Evolutionary conservation across 2,888 invertebrate genomes (phyloP).

Genomic region (Kuschelorhynchus macadamiae): DNA sequence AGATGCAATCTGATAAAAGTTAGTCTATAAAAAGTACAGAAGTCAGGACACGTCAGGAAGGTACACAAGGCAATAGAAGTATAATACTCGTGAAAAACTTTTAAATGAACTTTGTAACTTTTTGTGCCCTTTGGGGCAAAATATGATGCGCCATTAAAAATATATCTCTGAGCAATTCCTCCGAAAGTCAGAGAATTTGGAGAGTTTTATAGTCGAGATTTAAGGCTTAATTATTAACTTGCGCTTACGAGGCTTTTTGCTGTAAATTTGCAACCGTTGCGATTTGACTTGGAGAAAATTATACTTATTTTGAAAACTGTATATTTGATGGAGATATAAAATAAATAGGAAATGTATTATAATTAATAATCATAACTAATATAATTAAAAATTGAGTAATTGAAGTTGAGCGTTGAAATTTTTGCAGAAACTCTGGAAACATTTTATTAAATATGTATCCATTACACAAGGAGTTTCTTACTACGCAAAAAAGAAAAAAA

Average conservation of each 20-base stretch:
- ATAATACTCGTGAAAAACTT: constrained; percentile 40
- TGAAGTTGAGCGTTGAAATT: too few relatives aligned
- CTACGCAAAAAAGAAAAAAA: too few relatives aligned
- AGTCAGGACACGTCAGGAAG: constrained; percentile 35
- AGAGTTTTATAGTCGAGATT: constrained; percentile 38
- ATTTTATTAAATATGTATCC: too few relatives aligned
- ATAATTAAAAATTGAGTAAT: too few relatives aligned
- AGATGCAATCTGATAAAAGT: constrained; percentile 27
- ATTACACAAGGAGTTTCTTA: too few relatives aligned
- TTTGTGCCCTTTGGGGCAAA: constrained; percentile 38
- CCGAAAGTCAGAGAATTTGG: constrained; percentile 19
- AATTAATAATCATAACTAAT: too few relatives aligned
- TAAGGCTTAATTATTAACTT: constrained; percentile 40
- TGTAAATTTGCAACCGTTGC: too few relatives aligned
- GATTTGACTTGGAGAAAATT: not conserved
- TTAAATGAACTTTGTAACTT: constrained; percentile 45
- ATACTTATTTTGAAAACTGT: too few relatives aligned
- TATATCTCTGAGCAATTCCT: constrained; percentile 38
- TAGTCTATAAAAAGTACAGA: constrained; percentile 37
- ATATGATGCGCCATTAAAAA: constrained; percentile 48
- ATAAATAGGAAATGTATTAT: too few relatives aligned
- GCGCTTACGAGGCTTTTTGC: constrained; percentile 4
- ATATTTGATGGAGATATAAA: too few relatives aligned
- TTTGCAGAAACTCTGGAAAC: too few relatives aligned
- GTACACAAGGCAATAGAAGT: constrained; percentile 48